Percentiles rank a stretch among this genome's conserved stretches.
Conservation (phyloP, 2,113 vertebrate species). For the Dicrurus megarhynchus region DNA sequence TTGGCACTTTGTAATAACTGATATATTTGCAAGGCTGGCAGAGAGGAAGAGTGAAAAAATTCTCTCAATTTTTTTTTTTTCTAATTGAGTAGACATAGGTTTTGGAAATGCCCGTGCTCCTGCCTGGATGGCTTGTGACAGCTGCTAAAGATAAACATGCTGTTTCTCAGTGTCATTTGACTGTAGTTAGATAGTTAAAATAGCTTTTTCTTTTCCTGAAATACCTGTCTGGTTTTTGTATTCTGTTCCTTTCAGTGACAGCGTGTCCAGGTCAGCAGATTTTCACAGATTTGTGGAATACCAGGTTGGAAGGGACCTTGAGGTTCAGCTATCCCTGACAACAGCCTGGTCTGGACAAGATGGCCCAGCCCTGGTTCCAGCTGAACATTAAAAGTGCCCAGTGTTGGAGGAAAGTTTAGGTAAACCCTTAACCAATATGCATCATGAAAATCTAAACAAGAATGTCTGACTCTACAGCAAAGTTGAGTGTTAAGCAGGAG, state of each 20-base stretch:
- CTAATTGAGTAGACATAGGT: background rate
- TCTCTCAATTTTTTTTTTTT: background rate
- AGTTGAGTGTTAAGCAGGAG: background rate
- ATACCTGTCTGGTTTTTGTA: background rate
- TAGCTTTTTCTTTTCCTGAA: background rate
- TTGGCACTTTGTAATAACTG: background rate
- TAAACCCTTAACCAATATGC: background rate
- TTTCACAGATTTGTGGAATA: background rate
- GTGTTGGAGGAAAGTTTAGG: background rate
- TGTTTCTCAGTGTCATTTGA: background rate
- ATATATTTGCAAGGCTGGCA: background rate
- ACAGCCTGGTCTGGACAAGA: background rate
- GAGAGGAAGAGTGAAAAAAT: background rate
- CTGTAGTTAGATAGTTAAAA: background rate
- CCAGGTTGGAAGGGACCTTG: background rate
- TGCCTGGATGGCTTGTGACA: background rate
- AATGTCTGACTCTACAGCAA: background rate
- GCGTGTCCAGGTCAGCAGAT: background rate
- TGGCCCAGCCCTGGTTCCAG: background rate
- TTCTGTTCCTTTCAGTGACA: background rate
- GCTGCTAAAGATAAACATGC: background rate
- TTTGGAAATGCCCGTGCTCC: background rate
- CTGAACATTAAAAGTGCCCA: background rate
- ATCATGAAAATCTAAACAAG: background rate
- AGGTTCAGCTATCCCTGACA: background rate